Percentiles rank a stretch among this genome's conserved stretches.
phyloP scores from a whole-genome alignment of 1,140 invertebrate genomes.

The Drosophila subobscura region DNA sequence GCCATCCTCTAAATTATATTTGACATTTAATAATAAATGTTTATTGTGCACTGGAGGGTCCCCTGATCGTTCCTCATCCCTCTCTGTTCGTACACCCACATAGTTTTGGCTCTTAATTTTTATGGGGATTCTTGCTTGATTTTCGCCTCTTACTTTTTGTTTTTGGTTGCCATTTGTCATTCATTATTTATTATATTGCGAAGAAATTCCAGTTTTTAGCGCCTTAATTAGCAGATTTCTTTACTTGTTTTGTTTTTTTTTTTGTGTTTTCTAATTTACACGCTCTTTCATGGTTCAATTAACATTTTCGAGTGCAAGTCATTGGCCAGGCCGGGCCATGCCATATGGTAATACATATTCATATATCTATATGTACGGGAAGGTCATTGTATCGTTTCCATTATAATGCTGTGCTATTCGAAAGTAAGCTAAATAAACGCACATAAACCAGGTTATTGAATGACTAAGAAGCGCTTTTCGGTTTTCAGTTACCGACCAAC shows the following conservation, averaged over 20 bases:
- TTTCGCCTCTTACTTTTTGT: slow-evolving; percentile 23
- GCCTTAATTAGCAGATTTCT: slow-evolving; percentile 70
- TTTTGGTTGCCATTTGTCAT: slow-evolving; percentile 41
- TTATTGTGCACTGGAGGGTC: slow-evolving; percentile 34
- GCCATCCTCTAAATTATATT: slow-evolving; percentile 61
- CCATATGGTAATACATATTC: slow-evolving; percentile 33
- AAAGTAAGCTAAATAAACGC: slow-evolving; percentile 49
- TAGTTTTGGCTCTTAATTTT: slow-evolving; percentile 18
- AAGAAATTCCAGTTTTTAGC: slow-evolving; percentile 38
- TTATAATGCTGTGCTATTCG: slow-evolving; percentile 35
- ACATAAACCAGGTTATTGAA: slow-evolving; percentile 27
- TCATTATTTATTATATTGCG: slow-evolving; percentile 39
- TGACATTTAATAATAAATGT: slow-evolving; percentile 66
- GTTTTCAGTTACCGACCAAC: slow-evolving; percentile 45
- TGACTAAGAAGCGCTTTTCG: slow-evolving; percentile 32
- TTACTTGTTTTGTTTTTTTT: slow-evolving; percentile 16
- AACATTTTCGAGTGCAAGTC: slow-evolving; percentile 68
- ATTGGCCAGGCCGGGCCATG: slow-evolving; percentile 27
- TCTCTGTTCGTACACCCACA: background rate
- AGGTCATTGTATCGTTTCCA: slow-evolving; percentile 40
- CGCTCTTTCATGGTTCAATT: slow-evolving; percentile 47
- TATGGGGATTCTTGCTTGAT: slow-evolving; percentile 25
- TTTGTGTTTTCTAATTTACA: slow-evolving; percentile 47
- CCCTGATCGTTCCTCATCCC: slow-evolving; percentile 4
- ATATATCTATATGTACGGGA: slow-evolving; percentile 11